Base-by-base conservation (phyloP, 1,140 invertebrate species). In the Tigriopus japonicus region DNA sequence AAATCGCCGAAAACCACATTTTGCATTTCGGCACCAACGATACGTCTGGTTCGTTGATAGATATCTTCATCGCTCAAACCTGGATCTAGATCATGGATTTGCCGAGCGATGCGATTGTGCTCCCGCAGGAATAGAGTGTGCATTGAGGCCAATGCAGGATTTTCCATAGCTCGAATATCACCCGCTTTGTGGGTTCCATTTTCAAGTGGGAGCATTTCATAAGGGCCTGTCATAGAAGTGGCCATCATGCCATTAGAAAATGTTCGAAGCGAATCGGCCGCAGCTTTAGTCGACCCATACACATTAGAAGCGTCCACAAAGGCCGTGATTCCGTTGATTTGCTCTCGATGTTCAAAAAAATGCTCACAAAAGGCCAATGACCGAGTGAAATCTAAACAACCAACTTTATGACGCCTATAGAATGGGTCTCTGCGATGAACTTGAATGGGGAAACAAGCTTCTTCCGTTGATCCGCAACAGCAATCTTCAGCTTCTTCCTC, bases 101-200 rank as follows among this genome's bases (percentile, higher is more conserved):
- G 71, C 42, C 79, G 77, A 0, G 90, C 89, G 19, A 96, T 75
- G 42, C 85, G 76, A 71, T 97, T 97, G 69, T 97, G 92, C 69
- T 95, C 86, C 62, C 93, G 64, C 67, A 80, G 69, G 62, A 68
- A 72, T 13, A 83, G 63, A 2, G 80, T 83, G 66, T 82, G 81
- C 68, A 80, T 78, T 5, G 74, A 69, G 1, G 77, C 74, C 6
- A 83, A 68, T 42, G 73, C 78, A 40, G 78, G 69, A 63, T 81
- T 80, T 70, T 83, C 81, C 66, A 78, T 81, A 1, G 74, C 77
- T 62, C 81, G 65, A 40, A 75, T 70, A 67, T 83, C 81, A 40
- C 81, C 80, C 6, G 45, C 45, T 6, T 15, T 3, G n/a, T 49
- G 6, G 21, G 45, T 21, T 15, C 45, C 45, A 12, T 49, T 49